phyloP scores from a whole-genome alignment of 2,888 invertebrate species.

The Dynastes tityus region DNA sequence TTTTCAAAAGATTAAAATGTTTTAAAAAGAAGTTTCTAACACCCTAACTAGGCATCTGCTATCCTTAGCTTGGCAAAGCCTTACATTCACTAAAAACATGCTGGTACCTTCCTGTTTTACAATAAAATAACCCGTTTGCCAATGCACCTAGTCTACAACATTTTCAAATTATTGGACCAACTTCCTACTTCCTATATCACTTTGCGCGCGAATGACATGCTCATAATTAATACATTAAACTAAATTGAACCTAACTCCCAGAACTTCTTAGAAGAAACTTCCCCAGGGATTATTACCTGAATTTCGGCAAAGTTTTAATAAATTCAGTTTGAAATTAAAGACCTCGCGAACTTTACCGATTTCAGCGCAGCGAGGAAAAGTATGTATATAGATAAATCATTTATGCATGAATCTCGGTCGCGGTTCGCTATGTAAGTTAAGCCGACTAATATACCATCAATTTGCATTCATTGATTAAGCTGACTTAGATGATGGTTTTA shows the following conservation, averaged over 20 bases:
- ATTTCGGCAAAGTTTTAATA: slow-evolving; percentile 27
- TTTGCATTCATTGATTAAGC: too few relatives aligned
- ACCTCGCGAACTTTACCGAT: slow-evolving; percentile 14
- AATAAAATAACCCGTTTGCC: too few relatives aligned
- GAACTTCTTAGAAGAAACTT: slow-evolving; percentile 20
- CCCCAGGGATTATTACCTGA: not conserved
- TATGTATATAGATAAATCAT: not conserved
- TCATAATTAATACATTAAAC: slow-evolving; percentile 16
- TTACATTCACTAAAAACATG: too few relatives aligned
- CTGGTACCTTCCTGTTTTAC: too few relatives aligned
- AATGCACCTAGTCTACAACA: not conserved
- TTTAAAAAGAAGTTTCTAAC: too few relatives aligned
- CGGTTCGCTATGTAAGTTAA: too few relatives aligned
- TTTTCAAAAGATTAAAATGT: too few relatives aligned
- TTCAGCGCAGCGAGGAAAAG: not conserved
- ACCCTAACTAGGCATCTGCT: too few relatives aligned
- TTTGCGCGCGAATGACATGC: not conserved
- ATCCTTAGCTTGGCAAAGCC: too few relatives aligned
- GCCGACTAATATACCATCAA: too few relatives aligned
- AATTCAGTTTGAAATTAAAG: slow-evolving; percentile 19
- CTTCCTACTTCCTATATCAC: not conserved
- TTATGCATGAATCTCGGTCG: not conserved
- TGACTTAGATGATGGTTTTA: too few relatives aligned
- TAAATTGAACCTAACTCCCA: not conserved
- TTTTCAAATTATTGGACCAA: not conserved